These are phyloP conservation scores for Nesometra sesokonis DNA, from an alignment of 35 echinoderm and acorn worm genomes.

Conservation along the genomic window DNA sequence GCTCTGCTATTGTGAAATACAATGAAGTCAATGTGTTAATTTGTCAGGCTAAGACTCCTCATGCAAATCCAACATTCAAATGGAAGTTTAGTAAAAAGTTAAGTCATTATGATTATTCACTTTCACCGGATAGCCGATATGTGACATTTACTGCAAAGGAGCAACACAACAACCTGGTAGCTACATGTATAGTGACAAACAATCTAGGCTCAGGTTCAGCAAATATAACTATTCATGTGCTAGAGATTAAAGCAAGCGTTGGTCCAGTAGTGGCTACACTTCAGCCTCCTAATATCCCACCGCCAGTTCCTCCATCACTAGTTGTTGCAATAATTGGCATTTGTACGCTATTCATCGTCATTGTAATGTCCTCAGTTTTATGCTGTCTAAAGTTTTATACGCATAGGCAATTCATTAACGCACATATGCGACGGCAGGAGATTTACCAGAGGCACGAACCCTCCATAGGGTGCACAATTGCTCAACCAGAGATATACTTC, in stretches of 20 bases:
- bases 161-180: neutral
- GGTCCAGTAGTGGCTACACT: no score
- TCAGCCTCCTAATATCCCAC: neutral
- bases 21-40: neutral
- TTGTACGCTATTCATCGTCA: neutral
- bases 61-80: neutral
- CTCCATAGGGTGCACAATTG: neutral
- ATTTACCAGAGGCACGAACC: neutral
- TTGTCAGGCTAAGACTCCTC: neutral
- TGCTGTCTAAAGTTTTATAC: neutral
- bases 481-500: neutral
- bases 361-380: neutral
- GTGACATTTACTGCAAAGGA: neutral
- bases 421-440: neutral
- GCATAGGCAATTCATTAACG: neutral
- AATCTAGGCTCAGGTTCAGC: neutral
- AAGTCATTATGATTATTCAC: neutral
- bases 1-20: neutral
- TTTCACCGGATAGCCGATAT: neutral
- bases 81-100: neutral
- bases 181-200: neutral
- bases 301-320: neutral
- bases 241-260: neutral
- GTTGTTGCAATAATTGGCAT: neutral
- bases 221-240: neutral